Evolutionary conservation across 2,113 vertebrate species (phyloP).

Genomic region (Chamaea fasciata): DNA sequence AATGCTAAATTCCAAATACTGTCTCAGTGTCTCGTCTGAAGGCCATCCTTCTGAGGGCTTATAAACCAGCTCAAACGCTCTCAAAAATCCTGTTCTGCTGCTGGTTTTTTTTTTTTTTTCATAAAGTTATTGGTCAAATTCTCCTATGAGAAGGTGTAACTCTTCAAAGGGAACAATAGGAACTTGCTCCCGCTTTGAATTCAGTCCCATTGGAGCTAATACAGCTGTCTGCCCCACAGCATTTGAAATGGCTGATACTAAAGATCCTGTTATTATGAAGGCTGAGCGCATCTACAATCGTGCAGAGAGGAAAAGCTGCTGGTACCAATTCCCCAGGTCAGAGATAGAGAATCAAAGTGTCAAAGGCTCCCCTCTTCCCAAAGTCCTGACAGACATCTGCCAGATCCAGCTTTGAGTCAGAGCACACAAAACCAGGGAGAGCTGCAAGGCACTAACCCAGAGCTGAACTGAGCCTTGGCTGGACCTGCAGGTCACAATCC

Average conservation of each 20-base stretch:
- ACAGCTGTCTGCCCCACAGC: neutral
- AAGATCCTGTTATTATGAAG: neutral
- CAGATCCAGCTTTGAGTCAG: neutral
- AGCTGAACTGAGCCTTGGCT: neutral
- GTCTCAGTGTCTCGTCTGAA: neutral
- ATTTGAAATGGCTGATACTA: neutral
- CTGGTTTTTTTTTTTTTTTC: neutral
- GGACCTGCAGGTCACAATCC: neutral
- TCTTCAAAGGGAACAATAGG: neutral
- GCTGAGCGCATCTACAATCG: neutral
- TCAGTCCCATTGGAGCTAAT: neutral
- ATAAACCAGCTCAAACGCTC: neutral
- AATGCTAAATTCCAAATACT: conserved; percentile 37
- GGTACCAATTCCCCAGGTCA: neutral
- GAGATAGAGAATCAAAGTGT: neutral
- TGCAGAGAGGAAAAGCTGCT: neutral
- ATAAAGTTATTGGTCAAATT: conserved; percentile 10
- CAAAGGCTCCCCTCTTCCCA: neutral
- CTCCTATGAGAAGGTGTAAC: neutral
- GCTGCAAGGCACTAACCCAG: neutral
- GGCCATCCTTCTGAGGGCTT: neutral
- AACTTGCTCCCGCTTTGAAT: neutral
- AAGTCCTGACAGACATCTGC: neutral
- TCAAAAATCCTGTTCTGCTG: neutral
- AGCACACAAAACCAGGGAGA: neutral